phyloP scores from a whole-genome alignment of 2,888 invertebrate species.

The Dicroscelio sp. region DNA sequence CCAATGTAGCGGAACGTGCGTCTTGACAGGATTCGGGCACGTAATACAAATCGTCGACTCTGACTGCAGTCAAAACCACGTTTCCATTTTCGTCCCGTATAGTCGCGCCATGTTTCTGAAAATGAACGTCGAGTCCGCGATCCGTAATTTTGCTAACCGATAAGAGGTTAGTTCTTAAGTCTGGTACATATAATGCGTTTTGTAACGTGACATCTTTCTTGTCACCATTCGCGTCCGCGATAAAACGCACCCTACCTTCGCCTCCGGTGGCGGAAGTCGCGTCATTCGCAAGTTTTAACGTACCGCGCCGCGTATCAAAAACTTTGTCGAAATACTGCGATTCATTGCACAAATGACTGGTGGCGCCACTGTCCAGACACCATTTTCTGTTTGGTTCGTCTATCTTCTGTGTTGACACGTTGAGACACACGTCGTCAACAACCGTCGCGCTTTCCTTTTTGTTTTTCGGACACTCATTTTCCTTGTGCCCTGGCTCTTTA shows the following conservation, averaged over 20 bases:
- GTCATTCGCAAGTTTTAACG: background rate
- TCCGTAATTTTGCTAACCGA: background rate
- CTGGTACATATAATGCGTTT: background rate
- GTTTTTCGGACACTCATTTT: background rate
- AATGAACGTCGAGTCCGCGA: background rate
- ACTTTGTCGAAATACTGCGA: background rate
- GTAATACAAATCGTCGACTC: slow-evolving; percentile 35
- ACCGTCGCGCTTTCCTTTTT: background rate
- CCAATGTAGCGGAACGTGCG: background rate
- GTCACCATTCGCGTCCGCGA: background rate
- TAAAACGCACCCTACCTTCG: background rate
- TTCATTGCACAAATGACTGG: background rate
- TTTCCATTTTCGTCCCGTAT: background rate
- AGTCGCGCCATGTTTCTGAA: background rate
- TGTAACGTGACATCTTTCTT: background rate
- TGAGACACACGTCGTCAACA: background rate
- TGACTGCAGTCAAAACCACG: background rate
- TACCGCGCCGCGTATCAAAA: background rate
- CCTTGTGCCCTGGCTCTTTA: background rate
- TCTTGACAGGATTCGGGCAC: slow-evolving; percentile 20
- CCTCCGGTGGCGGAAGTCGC: background rate
- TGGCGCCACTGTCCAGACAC: background rate
- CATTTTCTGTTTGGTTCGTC: background rate
- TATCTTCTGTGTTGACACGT: background rate
- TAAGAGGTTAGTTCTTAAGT: background rate